Evolutionary conservation across 1,140 invertebrate species (phyloP), one percentile per base, ranked within the genome.

Genomic region (Andricus grossulariae): DNA sequence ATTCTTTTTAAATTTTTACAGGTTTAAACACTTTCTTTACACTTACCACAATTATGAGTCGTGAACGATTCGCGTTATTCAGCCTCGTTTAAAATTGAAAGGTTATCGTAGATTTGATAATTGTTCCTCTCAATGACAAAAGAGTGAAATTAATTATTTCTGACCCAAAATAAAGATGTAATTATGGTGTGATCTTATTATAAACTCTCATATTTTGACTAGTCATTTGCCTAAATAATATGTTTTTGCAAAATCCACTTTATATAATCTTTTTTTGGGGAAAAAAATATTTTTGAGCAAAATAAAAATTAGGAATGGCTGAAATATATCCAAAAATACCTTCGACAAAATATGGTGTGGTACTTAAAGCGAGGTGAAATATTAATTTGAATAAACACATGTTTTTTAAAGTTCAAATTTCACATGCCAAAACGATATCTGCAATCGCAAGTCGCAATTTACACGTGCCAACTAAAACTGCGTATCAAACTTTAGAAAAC

Each of bases 71-170:
- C 52, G 50, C 70, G 76, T 57, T 52, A 51, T 45, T 74, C 21
- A 75, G 74, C 72, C 66, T 80, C 32, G 50, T 79, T 60, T 70
- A 72, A 50, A 45, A 45, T 66, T 66, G 8, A 39, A 71, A 78
- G 79, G 76, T 80, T 80, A 80, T 80, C 79, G 25, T 70, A 66
- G 60, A 66, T 66, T 66, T n/a, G 60, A 66, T 45, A 66, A 45
- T 60, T 32, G 45, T 13, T 66, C 21, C n/a, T 13, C 60, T 66
- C 25, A 66, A 21, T n/a, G 60, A 66, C 60, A 66, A 66, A 66
- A 66, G 25, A 45, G 32, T 66, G 32, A 66, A 66, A 66, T 66
- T 66, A 66, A 39, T 45, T 66, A 66, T 39, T 16, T 66, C 25
- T 45, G 25, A 66, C 25, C 32, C 60, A 66, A 39, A 66, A 66